Percentiles rank a stretch among this genome's conserved stretches.
Conservation (phyloP, 1,140 invertebrate species). For the Lucilia sericata region DNA sequence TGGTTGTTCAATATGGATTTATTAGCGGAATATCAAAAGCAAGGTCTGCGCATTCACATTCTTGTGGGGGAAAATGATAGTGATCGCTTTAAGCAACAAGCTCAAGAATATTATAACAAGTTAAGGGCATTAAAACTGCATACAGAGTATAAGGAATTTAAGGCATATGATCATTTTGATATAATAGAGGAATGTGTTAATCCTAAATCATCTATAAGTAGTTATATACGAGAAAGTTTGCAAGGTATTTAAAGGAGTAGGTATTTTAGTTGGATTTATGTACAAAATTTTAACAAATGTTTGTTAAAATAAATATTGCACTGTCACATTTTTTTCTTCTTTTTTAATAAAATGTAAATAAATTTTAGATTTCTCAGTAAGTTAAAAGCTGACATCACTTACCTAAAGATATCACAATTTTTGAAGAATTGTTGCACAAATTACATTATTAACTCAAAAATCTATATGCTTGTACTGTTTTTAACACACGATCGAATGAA, state of each 20-base stretch:
- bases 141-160: conserved; percentile 55
- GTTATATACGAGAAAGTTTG: conserved; percentile 56
- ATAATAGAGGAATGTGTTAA: conserved; percentile 71
- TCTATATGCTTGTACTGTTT: too few species aligned
- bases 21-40: conserved; percentile 44
- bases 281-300: too few species aligned
- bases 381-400: too few species aligned
- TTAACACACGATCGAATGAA: too few species aligned
- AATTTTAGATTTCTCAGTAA: too few species aligned
- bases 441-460: too few species aligned
- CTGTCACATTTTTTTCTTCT: too few species aligned
- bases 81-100: conserved; percentile 67
- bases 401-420: too few species aligned
- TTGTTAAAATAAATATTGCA: too few species aligned
- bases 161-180: conserved; percentile 73
- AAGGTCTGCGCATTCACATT: conserved; percentile 59
- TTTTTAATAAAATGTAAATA: too few species aligned
- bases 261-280: too few species aligned
- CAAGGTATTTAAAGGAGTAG: neutral
- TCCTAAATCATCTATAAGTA: conserved; percentile 68
- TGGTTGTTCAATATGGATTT: conserved; percentile 47
- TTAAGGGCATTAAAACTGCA: conserved; percentile 51
- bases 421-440: too few species aligned
- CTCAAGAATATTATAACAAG: conserved; percentile 52
- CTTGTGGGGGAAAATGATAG: conserved; percentile 69